Base-by-base conservation (phyloP, 2,888 invertebrate genomes). In the Agapostemon virescens region DNA sequence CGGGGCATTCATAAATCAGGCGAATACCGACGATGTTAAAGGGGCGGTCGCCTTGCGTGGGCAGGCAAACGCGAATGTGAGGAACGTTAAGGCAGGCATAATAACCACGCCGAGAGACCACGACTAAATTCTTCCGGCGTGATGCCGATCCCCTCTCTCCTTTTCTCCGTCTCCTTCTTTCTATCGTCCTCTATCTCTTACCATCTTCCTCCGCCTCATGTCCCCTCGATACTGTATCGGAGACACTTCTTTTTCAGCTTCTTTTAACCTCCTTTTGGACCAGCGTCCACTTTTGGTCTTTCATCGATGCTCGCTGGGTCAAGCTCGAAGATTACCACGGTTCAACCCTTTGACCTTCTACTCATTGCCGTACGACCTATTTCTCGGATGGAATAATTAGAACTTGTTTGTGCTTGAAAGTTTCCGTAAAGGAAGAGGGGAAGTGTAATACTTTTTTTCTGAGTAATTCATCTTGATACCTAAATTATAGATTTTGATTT, bases 11-110 rank as follows among this genome's bases (percentile, higher is more conserved):
- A 89, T 89, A 89, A 89, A 89, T 89, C 89, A 89, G 89, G 88
- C 87, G 89, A 89, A 89, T 89, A 89, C 88, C 89, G 88, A 79
- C 89, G 89, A 89, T 90, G 89, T 89, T 88, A 89, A 86, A 89
- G 88, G 89, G 89, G 89, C 88, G 89, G 88, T 87, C 83, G 84
- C 82, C 81, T 83, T 83, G 88, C 88, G 88, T 88, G 89, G 88
- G 88, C 68, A 81, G 87, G 81, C 84, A 83, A 84, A 87, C 85
- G 84, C 86, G 87, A 86, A 85, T 84, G 87, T 80, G 80, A 85
- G 79, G 83, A 88, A 89, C 89, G 84, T 88, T 85, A 86, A 88
- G 84, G 86, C 86, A 79, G 77, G 85, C 84, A 85, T 87, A 87
- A 86, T 86, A 88, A 88, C 85, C 79, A 73, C 76, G 71, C 82